A percentile compares a stretch with the other conserved stretches of the same genome.
Evolutionary conservation across 1,140 invertebrate species (phyloP).

Genomic region (Eciton burchellii): DNA sequence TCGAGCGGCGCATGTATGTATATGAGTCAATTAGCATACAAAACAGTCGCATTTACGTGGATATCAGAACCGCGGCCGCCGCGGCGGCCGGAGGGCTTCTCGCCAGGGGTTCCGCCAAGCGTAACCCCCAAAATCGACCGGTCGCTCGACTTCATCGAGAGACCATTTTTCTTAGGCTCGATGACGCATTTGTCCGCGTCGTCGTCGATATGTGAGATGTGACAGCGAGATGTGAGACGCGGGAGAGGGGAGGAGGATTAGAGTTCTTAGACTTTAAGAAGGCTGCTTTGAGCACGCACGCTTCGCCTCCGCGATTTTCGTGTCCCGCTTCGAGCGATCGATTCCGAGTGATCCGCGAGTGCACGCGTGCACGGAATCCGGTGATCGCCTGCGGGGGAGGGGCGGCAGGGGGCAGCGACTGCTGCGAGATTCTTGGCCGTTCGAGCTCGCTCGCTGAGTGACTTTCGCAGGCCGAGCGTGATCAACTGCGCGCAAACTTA

Average conservation of each 20-base stretch:
- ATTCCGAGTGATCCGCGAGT: background rate
- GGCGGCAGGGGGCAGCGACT: constrained; percentile 24
- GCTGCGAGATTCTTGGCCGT: constrained; percentile 45
- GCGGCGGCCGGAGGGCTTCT: constrained; percentile 24
- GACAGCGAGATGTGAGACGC: too few relatives aligned
- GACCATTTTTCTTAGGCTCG: too few relatives aligned
- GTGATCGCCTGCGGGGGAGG: too few relatives aligned
- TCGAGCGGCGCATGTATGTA: constrained; percentile 74
- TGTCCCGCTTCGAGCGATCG: too few relatives aligned
- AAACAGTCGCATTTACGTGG: constrained; percentile 78
- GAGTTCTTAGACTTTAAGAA: too few relatives aligned
- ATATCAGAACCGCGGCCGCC: constrained; percentile 70
- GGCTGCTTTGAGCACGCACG: too few relatives aligned
- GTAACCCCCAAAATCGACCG: constrained; percentile 59
- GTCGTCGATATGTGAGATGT: too few relatives aligned
- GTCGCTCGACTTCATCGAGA: constrained; percentile 25
- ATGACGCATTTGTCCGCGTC: constrained; percentile 47
- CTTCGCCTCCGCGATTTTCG: too few relatives aligned
- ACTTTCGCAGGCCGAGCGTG: constrained; percentile 55
- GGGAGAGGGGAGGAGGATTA: too few relatives aligned
- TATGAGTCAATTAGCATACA: constrained; percentile 80
- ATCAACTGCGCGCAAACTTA: constrained; percentile 59
- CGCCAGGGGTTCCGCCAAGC: constrained; percentile 73
- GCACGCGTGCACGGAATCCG: constrained; percentile 17
- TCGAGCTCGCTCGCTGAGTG: constrained; percentile 15